These are phyloP conservation scores for Danaus melanippus DNA, from an alignment of 1,140 invertebrate species.

Conservation along the genomic window DNA sequence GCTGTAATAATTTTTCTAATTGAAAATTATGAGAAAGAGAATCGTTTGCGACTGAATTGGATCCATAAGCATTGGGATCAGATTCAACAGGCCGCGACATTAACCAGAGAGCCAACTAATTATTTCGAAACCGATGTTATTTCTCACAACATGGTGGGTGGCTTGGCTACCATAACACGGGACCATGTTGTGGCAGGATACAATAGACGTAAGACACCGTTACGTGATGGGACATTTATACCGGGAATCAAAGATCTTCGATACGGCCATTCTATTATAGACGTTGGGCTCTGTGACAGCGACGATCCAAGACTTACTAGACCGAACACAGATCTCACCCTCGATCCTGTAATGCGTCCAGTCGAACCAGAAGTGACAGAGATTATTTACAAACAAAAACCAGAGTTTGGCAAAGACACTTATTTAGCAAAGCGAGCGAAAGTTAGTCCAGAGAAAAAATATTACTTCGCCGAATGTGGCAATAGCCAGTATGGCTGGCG, in stretches of 20 bases:
- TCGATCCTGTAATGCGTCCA: slow-evolving; percentile 47
- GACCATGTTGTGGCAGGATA: slow-evolving; percentile 33
- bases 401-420: slow-evolving; percentile 33
- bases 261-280: slow-evolving; percentile 38
- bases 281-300: slow-evolving; percentile 40
- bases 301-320: slow-evolving; percentile 34
- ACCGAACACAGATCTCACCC: slow-evolving; percentile 29
- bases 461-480: slow-evolving; percentile 42
- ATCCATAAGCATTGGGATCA: slow-evolving; percentile 35
- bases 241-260: slow-evolving; percentile 31
- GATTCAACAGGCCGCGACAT: slow-evolving; percentile 40
- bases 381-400: slow-evolving; percentile 45
- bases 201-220: slow-evolving; percentile 30
- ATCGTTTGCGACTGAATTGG: slow-evolving; percentile 48
- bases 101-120: slow-evolving; percentile 38
- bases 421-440: slow-evolving; percentile 37
- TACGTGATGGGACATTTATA: slow-evolving; percentile 35
- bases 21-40: slow-evolving; percentile 55
- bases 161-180: slow-evolving; percentile 35
- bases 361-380: slow-evolving; percentile 31
- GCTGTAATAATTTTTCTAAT: slow-evolving; percentile 43
- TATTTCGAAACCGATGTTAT: slow-evolving; percentile 45
- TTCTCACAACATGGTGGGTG: slow-evolving; percentile 36
- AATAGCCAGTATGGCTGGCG: slow-evolving; percentile 50
- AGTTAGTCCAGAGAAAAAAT: slow-evolving; percentile 39